These are phyloP conservation scores for Loriculus beryllinus DNA, from an alignment of 2,797 vertebrate species.

Conservation along the genomic window DNA sequence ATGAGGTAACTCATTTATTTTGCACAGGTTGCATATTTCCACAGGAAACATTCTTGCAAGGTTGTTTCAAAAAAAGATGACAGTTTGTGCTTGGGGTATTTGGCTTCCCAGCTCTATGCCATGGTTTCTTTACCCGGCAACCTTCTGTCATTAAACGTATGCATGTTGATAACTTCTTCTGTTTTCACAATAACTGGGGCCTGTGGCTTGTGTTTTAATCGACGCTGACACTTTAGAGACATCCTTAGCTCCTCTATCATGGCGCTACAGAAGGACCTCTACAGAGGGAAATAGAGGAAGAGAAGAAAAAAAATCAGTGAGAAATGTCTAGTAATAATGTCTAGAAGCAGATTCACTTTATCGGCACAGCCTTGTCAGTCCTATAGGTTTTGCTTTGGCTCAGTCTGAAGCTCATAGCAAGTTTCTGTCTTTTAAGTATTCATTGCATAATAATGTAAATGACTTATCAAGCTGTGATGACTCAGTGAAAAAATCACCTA, in stretches of 20 bases:
- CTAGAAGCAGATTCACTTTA: conserved; percentile 12
- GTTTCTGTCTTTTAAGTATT: conserved; percentile 44
- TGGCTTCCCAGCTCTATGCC: conserved; percentile 86
- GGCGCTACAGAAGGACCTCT: conserved; percentile 98
- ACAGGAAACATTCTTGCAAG: conserved; percentile 98
- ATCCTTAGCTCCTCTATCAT: conserved; percentile 97
- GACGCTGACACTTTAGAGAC: conserved; percentile 96
- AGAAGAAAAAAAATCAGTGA: conserved; percentile 25
- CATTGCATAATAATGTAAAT: conserved; percentile 65
- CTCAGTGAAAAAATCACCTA: conserved; percentile 65
- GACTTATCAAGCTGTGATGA: conserved; percentile 49
- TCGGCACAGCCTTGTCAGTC: not conserved
- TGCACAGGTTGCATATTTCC: conserved; percentile 97
- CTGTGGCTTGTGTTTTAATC: conserved; percentile 97
- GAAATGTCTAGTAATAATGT: not conserved
- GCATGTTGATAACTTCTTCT: conserved; percentile 99
- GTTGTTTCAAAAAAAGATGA: conserved; percentile 84
- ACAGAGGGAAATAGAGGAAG: conserved; percentile 57
- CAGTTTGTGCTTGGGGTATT: conserved; percentile 84
- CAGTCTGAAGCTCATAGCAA: conserved; percentile 22
- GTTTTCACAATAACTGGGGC: conserved; percentile 95
- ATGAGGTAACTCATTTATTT: conserved; percentile 96
- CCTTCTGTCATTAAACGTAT: conserved; percentile 99
- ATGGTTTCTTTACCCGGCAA: conserved; percentile 99
- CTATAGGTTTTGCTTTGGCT: conserved; percentile 30